A percentile compares a stretch with the other conserved stretches of the same genome.
Conservation (phyloP, 2,888 invertebrate genomes). For the Trissonchulus sp. region DNA sequence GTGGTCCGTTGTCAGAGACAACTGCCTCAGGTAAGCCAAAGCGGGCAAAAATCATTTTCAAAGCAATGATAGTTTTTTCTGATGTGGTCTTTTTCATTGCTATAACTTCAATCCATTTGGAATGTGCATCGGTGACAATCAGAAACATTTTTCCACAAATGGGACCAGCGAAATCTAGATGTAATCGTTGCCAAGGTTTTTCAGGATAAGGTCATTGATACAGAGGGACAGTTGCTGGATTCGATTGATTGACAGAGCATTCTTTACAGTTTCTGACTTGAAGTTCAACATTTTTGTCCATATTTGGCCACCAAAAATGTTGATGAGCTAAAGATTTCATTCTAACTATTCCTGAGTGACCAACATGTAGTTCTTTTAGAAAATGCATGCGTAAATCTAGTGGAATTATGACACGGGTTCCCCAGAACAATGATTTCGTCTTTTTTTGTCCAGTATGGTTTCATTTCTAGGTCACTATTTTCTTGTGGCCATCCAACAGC, state of each 20-base stretch:
- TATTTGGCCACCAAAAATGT: not conserved
- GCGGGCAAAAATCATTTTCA: not conserved
- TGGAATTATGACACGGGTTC: not conserved
- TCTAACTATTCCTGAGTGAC: not conserved
- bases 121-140: not conserved
- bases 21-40: not conserved
- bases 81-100: not conserved
- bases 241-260: not conserved
- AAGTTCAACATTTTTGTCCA: not conserved
- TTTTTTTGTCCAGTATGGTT: too few species aligned
- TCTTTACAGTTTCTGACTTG: not conserved
- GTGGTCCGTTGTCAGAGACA: not conserved
- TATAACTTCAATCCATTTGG: not conserved
- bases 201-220: not conserved
- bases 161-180: conserved; percentile 13
- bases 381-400: not conserved
- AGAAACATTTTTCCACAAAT: not conserved
- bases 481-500: too few species aligned
- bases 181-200: not conserved
- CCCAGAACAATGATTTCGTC: not conserved
- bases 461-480: too few species aligned
- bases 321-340: not conserved
- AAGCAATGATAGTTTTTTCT: not conserved
- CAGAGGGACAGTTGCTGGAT: not conserved
- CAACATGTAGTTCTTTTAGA: not conserved